These are phyloP conservation scores for Uropsilus gracilis DNA, from an alignment of 2,113 vertebrate species.

Conservation along the genomic window DNA sequence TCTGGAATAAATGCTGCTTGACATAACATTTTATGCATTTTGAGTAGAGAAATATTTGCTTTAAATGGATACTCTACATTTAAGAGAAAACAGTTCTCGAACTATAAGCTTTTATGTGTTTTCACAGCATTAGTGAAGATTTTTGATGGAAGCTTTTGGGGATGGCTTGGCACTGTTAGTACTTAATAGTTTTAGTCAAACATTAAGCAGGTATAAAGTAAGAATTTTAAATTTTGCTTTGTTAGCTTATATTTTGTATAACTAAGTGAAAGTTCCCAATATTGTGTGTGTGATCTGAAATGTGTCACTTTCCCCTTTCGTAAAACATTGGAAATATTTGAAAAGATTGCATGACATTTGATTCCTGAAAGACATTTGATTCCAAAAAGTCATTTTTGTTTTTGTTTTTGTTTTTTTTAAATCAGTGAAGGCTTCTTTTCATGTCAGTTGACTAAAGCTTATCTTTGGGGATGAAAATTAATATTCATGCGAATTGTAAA, in stretches of 20 bases:
- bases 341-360: slow-evolving; percentile 60
- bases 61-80: neutral
- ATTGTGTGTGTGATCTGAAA: slow-evolving; percentile 20
- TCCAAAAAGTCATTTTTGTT: neutral
- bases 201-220: slow-evolving; percentile 20
- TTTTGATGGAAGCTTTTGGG: neutral
- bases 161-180: slow-evolving; percentile 15
- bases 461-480: slow-evolving; percentile 67
- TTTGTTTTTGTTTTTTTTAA: neutral
- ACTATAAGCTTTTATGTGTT: slow-evolving; percentile 30
- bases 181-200: slow-evolving; percentile 41
- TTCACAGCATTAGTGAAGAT: neutral
- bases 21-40: neutral
- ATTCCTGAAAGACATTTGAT: slow-evolving; percentile 52
- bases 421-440: slow-evolving; percentile 57
- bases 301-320: slow-evolving; percentile 35
- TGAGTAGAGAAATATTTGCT: slow-evolving; percentile 11
- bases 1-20: too few species aligned
- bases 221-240: slow-evolving; percentile 30
- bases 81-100: neutral
- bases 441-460: slow-evolving; percentile 42
- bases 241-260: neutral
- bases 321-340: slow-evolving; percentile 58
- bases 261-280: neutral
- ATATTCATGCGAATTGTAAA: slow-evolving; percentile 66